A percentile compares a stretch with the other conserved stretches of the same genome.
phyloP scores from a whole-genome alignment of 2,888 invertebrate species.

The Poecilobothrus nobilitatus region DNA sequence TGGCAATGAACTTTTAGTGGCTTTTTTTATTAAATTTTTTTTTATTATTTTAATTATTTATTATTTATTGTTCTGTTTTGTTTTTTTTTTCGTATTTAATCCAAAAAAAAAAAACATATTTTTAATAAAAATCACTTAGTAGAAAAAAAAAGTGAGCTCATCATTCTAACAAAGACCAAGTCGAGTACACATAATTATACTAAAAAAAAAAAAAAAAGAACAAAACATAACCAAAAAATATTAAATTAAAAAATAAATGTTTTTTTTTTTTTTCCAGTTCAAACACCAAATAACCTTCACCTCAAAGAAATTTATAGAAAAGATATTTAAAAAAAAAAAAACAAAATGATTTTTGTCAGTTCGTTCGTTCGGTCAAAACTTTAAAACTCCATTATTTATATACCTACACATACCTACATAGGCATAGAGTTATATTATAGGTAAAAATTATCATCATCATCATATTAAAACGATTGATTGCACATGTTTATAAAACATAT shows the following conservation, averaged over 20 bases:
- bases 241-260: not conserved
- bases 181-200: not conserved
- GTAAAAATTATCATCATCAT: no score
- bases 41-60: not conserved
- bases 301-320: not conserved
- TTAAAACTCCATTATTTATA: no score
- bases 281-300: slow-evolving; percentile 1
- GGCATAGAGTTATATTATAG: no score
- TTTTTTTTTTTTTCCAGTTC: not conserved
- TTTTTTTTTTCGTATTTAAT: not conserved
- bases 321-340: not conserved
- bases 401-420: no score
- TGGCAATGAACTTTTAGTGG: slow-evolving; percentile 1
- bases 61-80: no score
- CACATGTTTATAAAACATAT: no score
- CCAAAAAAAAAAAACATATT: not conserved
- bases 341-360: no score
- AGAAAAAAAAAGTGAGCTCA: not conserved
- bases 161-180: not conserved
- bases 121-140: not conserved
- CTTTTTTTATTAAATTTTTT: not conserved
- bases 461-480: no score
- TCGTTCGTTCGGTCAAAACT: no score
- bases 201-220: no score
- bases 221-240: not conserved